phyloP scores from a whole-genome alignment of 2,888 invertebrate genomes.

The Ferrisia virgata region DNA sequence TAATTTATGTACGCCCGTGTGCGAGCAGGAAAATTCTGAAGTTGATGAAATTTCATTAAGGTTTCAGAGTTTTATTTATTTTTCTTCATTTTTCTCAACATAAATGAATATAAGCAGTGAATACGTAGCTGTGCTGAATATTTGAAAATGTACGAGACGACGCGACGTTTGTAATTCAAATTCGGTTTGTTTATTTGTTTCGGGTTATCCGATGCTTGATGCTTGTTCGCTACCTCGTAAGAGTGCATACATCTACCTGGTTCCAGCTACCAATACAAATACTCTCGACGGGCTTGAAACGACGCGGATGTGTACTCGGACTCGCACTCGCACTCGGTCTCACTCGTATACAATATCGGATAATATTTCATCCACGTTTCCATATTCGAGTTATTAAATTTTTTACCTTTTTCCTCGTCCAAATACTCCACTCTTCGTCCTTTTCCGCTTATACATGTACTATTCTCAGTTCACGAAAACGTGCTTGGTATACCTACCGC shows the following conservation, averaged over 20 bases:
- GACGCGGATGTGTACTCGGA: not conserved
- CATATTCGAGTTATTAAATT: conserved; percentile 12
- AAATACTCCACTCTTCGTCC: not conserved
- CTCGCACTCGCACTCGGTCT: too few species aligned
- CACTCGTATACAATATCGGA: not conserved
- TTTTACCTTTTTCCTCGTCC: not conserved
- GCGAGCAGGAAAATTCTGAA: too few species aligned
- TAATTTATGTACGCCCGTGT: too few species aligned
- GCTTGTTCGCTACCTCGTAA: too few species aligned
- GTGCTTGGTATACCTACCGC: not conserved
- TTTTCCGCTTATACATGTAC: not conserved
- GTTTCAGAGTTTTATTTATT: too few species aligned
- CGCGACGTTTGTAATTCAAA: not conserved
- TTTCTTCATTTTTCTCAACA: too few species aligned
- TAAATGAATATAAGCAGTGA: too few species aligned
- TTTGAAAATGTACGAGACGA: too few species aligned
- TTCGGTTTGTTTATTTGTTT: not conserved
- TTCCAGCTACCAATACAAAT: not conserved
- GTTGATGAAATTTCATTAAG: too few species aligned
- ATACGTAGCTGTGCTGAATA: too few species aligned
- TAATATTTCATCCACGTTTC: conserved; percentile 15
- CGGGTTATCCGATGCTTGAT: not conserved
- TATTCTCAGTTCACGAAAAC: not conserved
- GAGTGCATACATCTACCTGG: too few species aligned
- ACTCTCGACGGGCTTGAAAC: not conserved